A percentile compares a stretch with the other conserved stretches of the same genome.
Conservation (phyloP, 2,797 vertebrate genomes). For the Ptychadena robeensis region DNA sequence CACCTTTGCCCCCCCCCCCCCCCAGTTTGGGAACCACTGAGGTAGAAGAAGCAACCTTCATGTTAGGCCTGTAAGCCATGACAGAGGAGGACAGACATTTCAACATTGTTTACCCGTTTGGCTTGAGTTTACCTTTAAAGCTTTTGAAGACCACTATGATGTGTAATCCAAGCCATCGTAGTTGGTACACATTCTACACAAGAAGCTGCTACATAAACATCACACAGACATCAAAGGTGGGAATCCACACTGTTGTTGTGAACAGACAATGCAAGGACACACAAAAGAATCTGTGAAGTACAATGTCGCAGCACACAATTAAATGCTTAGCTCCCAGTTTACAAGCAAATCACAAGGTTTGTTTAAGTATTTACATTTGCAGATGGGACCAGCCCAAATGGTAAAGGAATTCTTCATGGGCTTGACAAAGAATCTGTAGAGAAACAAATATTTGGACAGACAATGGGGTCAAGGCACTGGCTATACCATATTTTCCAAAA, state of each 20-base stretch:
- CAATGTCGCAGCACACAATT: slow-evolving; percentile 18
- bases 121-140: too few relatives aligned
- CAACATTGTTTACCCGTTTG: too few relatives aligned
- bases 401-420: not conserved
- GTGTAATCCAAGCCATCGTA: not conserved
- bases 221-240: slow-evolving; percentile 35
- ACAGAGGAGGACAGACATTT: too few relatives aligned
- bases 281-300: not conserved
- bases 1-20: too few relatives aligned
- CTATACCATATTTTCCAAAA: not conserved
- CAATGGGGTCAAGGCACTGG: not conserved
- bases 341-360: slow-evolving; percentile 36
- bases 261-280: not conserved
- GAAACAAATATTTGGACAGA: slow-evolving; percentile 3
- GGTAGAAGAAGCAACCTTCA: not conserved
- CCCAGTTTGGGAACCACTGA: too few relatives aligned
- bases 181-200: not conserved
- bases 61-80: too few relatives aligned
- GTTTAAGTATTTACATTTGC: slow-evolving; percentile 1
- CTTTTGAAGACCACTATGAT: not conserved
- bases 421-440: not conserved
- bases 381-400: not conserved
- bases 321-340: slow-evolving; percentile 16
- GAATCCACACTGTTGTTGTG: not conserved
- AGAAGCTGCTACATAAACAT: slow-evolving; percentile 19